These are phyloP conservation scores for Callyntrura sp. DNA, from an alignment of 2,888 invertebrate genomes.

Conservation along the genomic window DNA sequence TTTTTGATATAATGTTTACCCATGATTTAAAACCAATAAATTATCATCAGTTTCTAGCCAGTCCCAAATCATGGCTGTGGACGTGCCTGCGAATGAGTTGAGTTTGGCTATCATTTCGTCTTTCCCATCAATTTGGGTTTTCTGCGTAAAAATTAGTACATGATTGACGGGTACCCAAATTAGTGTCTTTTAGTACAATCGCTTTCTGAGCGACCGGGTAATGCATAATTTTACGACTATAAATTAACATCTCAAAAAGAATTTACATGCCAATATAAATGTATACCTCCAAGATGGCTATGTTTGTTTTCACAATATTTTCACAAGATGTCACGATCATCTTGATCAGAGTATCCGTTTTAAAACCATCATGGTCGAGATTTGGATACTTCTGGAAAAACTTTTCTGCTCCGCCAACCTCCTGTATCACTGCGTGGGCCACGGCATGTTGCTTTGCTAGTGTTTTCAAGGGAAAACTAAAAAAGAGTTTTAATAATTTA, in stretches of 20 bases:
- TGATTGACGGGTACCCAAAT: too few relatives aligned
- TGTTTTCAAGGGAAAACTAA: neutral
- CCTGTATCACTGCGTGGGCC: neutral
- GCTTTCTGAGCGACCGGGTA: too few relatives aligned
- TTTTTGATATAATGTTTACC: too few relatives aligned
- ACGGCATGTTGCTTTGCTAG: constrained; percentile 62
- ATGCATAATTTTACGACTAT: too few relatives aligned
- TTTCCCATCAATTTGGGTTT: neutral
- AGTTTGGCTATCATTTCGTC: neutral
- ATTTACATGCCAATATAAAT: neutral
- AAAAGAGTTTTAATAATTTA: too few relatives aligned
- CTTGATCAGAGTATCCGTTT: neutral
- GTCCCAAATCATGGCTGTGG: neutral
- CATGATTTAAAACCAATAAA: neutral
- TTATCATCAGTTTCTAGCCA: neutral
- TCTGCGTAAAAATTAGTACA: too few relatives aligned
- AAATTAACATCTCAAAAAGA: too few relatives aligned
- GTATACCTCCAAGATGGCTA: neutral
- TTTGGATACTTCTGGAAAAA: constrained; percentile 26
- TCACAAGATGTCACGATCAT: neutral
- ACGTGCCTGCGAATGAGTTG: neutral
- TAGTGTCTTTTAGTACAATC: too few relatives aligned
- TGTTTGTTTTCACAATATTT: neutral
- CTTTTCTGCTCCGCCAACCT: constrained; percentile 31
- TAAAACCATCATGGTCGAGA: neutral